These are phyloP conservation scores for Orycteropus afer DNA, from an alignment of 2,113 vertebrate species.

Conservation along the genomic window DNA sequence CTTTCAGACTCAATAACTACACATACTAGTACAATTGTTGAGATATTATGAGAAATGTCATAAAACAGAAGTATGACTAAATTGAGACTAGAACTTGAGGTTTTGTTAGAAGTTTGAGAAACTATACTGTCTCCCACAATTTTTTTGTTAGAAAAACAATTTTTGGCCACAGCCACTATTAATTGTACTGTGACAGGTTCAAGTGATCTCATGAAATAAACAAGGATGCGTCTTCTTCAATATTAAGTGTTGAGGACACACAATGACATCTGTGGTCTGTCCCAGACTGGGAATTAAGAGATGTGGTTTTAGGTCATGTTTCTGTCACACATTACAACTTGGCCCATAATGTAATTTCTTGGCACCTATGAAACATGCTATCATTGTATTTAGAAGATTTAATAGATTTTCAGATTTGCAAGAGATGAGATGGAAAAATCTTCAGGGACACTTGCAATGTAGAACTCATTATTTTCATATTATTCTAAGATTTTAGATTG, in stretches of 20 bases:
- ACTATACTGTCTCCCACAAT: neutral
- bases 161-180: conserved; percentile 36
- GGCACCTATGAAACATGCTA: neutral
- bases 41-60: neutral
- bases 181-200: conserved; percentile 53
- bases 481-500: neutral
- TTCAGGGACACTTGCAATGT: neutral
- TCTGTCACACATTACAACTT: neutral
- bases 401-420: conserved; percentile 20
- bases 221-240: conserved; percentile 25
- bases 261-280: conserved; percentile 66
- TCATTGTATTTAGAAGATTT: conserved; percentile 21
- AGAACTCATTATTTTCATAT: neutral
- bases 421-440: neutral
- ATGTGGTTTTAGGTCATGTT: conserved; percentile 46
- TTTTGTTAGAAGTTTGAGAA: conserved; percentile 20
- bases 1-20: neutral
- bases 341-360: neutral
- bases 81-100: neutral
- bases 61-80: neutral
- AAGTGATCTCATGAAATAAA: conserved; percentile 57
- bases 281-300: conserved; percentile 47
- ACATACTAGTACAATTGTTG: neutral
- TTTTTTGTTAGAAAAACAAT: conserved; percentile 31
- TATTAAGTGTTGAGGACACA: conserved; percentile 63